Evolutionary conservation across 2,888 invertebrate species (phyloP).

Genomic region (Apamea sordens): DNA sequence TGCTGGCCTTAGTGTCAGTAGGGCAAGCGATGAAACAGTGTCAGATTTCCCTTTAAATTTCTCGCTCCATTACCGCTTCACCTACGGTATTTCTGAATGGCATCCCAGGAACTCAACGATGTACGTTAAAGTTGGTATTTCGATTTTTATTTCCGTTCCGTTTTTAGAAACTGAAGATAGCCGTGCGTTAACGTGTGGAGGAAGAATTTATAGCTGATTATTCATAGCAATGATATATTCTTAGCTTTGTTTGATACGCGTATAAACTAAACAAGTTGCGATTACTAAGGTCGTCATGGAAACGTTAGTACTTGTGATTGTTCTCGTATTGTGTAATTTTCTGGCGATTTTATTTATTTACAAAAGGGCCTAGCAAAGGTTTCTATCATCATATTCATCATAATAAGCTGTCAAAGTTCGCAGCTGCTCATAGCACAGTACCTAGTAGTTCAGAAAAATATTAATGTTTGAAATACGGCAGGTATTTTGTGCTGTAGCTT

Average conservation of each 20-base stretch:
- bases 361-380: conserved; percentile 14
- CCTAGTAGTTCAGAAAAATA: background rate
- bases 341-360: conserved; percentile 38
- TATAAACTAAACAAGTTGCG: conserved; percentile 34
- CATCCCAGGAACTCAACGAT: conserved; percentile 38
- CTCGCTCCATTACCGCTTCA: conserved; percentile 22
- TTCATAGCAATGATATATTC: conserved; percentile 59
- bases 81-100: conserved; percentile 16
- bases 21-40: conserved; percentile 53
- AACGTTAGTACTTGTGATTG: conserved; percentile 27
- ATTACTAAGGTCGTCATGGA: conserved; percentile 30
- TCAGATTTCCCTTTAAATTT: conserved; percentile 49
- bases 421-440: background rate
- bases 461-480: background rate
- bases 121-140: conserved; percentile 45
- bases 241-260: conserved; percentile 47
- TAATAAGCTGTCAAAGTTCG: conserved; percentile 4
- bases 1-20: conserved; percentile 58
- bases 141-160: conserved; percentile 53
- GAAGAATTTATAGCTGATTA: conserved; percentile 60
- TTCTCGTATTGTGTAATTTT: conserved; percentile 29
- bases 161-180: conserved; percentile 51
- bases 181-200: conserved; percentile 35
- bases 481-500: background rate
- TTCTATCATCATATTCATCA: background rate